Evolutionary conservation across 2,113 vertebrate species (phyloP).

Genomic region (Corydoras maculifer): DNA sequence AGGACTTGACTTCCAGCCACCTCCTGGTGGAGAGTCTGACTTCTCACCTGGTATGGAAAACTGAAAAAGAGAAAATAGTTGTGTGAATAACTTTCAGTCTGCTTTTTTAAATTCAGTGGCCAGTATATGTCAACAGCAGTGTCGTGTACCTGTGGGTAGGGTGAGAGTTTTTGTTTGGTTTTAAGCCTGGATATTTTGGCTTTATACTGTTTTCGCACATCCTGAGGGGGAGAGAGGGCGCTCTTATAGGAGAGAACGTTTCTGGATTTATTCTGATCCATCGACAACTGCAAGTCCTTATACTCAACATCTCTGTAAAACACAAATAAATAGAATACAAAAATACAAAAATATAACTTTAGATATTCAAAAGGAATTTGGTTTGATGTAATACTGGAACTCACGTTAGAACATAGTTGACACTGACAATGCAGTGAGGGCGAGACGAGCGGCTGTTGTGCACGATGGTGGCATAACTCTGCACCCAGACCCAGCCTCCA

Average conservation of each 20-base stretch:
- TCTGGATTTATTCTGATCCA: constrained; percentile 77
- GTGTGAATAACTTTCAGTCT: neutral
- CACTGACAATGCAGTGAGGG: constrained; percentile 94
- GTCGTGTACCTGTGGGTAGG: constrained; percentile 77
- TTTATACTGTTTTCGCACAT: constrained; percentile 76
- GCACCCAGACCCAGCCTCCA: constrained; percentile 94
- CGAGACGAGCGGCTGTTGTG: constrained; percentile 93
- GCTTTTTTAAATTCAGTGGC: neutral
- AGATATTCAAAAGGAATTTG: too few species aligned
- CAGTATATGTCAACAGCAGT: neutral
- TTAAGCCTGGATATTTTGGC: constrained; percentile 75
- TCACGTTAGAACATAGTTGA: constrained; percentile 97
- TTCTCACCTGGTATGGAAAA: constrained; percentile 69
- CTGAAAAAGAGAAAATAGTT: constrained; percentile 47
- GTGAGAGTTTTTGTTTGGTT: constrained; percentile 73
- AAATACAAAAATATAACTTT: too few species aligned
- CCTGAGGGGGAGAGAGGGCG: constrained; percentile 71
- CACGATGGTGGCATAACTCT: constrained; percentile 90
- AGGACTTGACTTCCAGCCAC: constrained; percentile 71
- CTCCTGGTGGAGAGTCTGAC: constrained; percentile 64
- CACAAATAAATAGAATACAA: neutral
- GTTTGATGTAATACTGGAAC: constrained; percentile 45
- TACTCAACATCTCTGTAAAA: constrained; percentile 80
- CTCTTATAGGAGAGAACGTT: constrained; percentile 70
- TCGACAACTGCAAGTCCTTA: constrained; percentile 82